A percentile compares a stretch with the other conserved stretches of the same genome.
phyloP scores from a whole-genome alignment of 2,888 invertebrate genomes.

The Brachypterus glaber region DNA sequence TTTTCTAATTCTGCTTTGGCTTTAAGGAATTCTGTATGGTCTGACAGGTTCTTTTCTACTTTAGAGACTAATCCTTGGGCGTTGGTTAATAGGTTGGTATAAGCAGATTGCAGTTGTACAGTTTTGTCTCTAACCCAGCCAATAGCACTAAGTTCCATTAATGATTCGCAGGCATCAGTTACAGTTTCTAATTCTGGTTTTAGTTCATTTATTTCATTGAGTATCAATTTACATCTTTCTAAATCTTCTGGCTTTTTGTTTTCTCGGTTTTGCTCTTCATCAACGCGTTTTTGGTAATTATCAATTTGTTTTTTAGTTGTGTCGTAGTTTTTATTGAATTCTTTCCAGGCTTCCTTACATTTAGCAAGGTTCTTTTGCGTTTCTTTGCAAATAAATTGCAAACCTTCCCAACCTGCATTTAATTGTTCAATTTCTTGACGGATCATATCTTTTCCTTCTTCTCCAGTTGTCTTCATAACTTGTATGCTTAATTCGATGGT shows the following conservation, averaged over 20 bases:
- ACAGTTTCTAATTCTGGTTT: slow-evolving; percentile 74
- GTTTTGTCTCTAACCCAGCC: slow-evolving; percentile 80
- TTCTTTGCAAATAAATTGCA: slow-evolving; percentile 67
- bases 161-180: slow-evolving; percentile 75
- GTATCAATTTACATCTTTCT: slow-evolving; percentile 60
- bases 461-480: slow-evolving; percentile 67
- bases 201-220: slow-evolving; percentile 65
- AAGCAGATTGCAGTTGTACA: slow-evolving; percentile 72
- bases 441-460: slow-evolving; percentile 74
- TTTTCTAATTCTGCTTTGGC: slow-evolving; percentile 73
- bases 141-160: slow-evolving; percentile 80
- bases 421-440: slow-evolving; percentile 73
- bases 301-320: slow-evolving; percentile 69
- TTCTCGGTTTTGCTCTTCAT: slow-evolving; percentile 52
- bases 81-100: slow-evolving; percentile 67
- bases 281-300: slow-evolving; percentile 56
- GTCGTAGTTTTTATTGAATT: slow-evolving; percentile 63
- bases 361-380: slow-evolving; percentile 64
- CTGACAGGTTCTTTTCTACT: slow-evolving; percentile 82
- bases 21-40: slow-evolving; percentile 83
- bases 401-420: slow-evolving; percentile 71
- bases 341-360: slow-evolving; percentile 73
- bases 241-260: slow-evolving; percentile 72
- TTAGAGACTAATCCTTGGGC: slow-evolving; percentile 75
- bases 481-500: slow-evolving; percentile 64